Evolutionary conservation across 2,113 vertebrate species (phyloP).

Genomic region (Gallinago media): DNA sequence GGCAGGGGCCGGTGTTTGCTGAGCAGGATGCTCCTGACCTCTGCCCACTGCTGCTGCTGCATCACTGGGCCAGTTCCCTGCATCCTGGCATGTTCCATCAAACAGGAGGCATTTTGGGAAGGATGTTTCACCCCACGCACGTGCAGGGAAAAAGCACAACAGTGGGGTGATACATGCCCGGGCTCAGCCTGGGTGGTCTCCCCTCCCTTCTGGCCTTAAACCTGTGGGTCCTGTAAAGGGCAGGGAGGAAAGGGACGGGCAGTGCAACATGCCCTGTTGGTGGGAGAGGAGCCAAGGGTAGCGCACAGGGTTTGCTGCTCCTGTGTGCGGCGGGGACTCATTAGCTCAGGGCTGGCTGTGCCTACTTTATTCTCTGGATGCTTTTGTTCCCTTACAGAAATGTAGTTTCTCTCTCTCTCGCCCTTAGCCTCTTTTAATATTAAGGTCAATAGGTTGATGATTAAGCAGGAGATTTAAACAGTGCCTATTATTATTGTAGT

Average conservation of each 20-base stretch:
- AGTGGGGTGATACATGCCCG: neutral
- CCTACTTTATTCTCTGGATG: slow-evolving; percentile 18
- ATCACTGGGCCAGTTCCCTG: neutral
- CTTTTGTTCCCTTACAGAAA: slow-evolving; percentile 44
- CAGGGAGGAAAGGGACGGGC: neutral
- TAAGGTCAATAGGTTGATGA: slow-evolving; percentile 43
- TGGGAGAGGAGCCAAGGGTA: neutral
- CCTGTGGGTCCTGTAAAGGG: neutral
- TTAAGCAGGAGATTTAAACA: no score
- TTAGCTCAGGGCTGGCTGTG: slow-evolving; percentile 34
- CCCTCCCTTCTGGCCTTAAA: neutral
- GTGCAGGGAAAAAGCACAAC: rapidly evolving
- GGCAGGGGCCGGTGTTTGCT: rapidly evolving
- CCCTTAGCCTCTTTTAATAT: slow-evolving; percentile 58
- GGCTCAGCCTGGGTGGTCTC: neutral
- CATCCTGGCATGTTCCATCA: neutral
- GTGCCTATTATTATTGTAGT: no score
- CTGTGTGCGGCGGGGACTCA: neutral
- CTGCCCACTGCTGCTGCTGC: neutral
- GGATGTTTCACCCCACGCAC: neutral
- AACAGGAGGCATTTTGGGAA: neutral
- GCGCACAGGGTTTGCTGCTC: neutral
- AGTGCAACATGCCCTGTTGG: neutral
- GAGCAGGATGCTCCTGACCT: neutral
- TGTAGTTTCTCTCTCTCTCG: neutral